Conservation (phyloP, 2,888 invertebrate species). For the Pyrrhia umbra region DNA sequence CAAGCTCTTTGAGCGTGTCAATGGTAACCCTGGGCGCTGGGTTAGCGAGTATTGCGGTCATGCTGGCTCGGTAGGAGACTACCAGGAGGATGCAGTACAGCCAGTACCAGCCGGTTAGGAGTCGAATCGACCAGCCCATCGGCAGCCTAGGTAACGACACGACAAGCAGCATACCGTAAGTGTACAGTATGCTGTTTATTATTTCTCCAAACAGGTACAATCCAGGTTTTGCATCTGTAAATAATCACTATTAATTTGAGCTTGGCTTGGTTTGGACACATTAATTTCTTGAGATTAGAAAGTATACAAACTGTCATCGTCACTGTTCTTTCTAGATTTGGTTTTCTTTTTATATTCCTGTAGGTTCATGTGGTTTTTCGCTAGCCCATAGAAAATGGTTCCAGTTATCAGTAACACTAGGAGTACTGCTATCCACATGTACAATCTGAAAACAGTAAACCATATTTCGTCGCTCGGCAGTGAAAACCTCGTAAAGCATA, state of each 20-base stretch:
- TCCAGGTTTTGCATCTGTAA: conserved; percentile 85
- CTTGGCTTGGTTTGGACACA: neutral
- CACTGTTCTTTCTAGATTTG: conserved; percentile 33
- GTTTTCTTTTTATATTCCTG: conserved; percentile 71
- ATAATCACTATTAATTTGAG: conserved; percentile 32
- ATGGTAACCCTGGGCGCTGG: conserved; percentile 95
- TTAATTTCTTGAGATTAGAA: conserved; percentile 1
- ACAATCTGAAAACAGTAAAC: conserved; percentile 83
- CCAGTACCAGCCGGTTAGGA: conserved; percentile 97
- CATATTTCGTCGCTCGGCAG: no score
- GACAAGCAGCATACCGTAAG: conserved; percentile 95
- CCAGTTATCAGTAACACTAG: conserved; percentile 92
- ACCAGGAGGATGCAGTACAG: conserved; percentile 95
- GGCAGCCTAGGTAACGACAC: conserved; percentile 95
- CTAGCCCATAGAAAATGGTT: conserved; percentile 91
- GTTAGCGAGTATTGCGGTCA: conserved; percentile 95
- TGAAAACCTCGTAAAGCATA: no score
- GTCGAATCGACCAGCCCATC: conserved; percentile 94
- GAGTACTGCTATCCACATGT: conserved; percentile 94
- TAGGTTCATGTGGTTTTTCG: conserved; percentile 89
- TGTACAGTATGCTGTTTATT: conserved; percentile 93
- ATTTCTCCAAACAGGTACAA: conserved; percentile 93
- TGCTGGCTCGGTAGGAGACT: conserved; percentile 95
- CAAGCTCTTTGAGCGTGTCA: conserved; percentile 93
- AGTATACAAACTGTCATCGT: conserved; percentile 45